Base-by-base conservation (phyloP, 2,888 invertebrate species). In the Limnephilus auricula region DNA sequence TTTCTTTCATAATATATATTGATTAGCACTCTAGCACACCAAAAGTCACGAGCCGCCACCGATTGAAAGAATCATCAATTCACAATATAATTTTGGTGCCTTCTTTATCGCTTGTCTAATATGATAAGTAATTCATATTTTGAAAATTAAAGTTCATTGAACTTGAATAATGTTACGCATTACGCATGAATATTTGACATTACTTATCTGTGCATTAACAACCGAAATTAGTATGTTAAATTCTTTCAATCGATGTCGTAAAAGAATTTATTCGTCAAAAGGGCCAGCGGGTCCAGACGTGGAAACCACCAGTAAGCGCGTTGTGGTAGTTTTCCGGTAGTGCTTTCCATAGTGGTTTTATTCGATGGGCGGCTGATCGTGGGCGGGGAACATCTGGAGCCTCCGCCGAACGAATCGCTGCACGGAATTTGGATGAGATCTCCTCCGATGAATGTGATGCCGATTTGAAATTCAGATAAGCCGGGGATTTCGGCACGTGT, bases 381-480 rank as follows among this genome's bases (percentile, higher is more conserved):
- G 82, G 32, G 82, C 34, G 82, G 82, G 32, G 18, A 82, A 34
- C 82, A 82, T 32, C 82, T 82, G 82, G 34, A 25, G 82, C 82
- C 82, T 25, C 32, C 18, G 34, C 82, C 82, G 34, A n/a, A 82
- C 18, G 34, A 25, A 34, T 25, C 34, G 82, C 10, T 82, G 82
- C 18, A 32, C 25, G 82, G 34, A 82, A 82, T 82, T 82, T 15
- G 82, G 25, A 82, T 82, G 65, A 65, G 65, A 34, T 34, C 82
- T 34, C 82, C 82, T 34, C 82, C 34, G 82, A 37, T 34, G 4
- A 34, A 18, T 82, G 82, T 18, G 82, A 82, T 82, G 34, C 82
- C 9, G 34, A 82, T 82, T 82, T 82, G 5, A 34, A 82, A 82
- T 82, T 82, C 34, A 82, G 34, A 82, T 82, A 82, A 82, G 34